Percentiles rank a stretch among this genome's conserved stretches.
These are phyloP conservation scores for Alectura lathami DNA, from an alignment of 2,113 vertebrate genomes.

Conservation along the genomic window DNA sequence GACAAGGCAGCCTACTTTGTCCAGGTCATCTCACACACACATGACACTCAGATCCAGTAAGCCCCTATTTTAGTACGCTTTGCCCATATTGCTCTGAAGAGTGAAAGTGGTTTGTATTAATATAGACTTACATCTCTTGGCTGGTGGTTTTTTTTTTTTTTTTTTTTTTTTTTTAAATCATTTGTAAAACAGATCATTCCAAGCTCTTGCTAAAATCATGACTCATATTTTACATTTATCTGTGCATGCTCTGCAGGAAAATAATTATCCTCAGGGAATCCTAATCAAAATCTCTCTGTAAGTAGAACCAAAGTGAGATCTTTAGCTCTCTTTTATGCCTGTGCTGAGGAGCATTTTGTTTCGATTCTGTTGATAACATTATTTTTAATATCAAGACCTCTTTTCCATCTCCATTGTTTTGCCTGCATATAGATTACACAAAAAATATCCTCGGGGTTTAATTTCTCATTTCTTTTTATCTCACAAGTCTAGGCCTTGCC, in stretches of 20 bases:
- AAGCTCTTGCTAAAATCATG: background rate
- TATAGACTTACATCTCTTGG: background rate
- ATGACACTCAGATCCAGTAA: background rate
- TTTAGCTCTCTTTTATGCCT: background rate
- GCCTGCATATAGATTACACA: background rate
- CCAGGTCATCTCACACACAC: background rate
- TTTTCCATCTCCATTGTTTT: background rate
- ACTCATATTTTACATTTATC: background rate
- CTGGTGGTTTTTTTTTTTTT: background rate
- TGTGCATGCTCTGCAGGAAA: constrained; percentile 12
- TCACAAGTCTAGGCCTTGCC: background rate
- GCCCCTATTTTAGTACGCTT: background rate
- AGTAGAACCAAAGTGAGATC: background rate
- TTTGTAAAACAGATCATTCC: background rate
- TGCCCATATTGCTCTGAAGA: background rate
- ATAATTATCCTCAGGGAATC: background rate
- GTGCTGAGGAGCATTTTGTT: background rate
- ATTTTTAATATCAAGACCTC: background rate
- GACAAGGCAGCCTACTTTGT: background rate
- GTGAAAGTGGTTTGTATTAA: background rate
- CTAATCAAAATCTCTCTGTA: constrained; percentile 17
- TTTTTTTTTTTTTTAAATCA: background rate
- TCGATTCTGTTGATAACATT: background rate
- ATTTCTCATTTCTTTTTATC: background rate
- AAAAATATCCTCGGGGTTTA: background rate